Percentiles rank a stretch among this genome's conserved stretches.
These are phyloP conservation scores for Monoplex corrugatus DNA, from an alignment of 2,888 invertebrate species.

Conservation along the genomic window DNA sequence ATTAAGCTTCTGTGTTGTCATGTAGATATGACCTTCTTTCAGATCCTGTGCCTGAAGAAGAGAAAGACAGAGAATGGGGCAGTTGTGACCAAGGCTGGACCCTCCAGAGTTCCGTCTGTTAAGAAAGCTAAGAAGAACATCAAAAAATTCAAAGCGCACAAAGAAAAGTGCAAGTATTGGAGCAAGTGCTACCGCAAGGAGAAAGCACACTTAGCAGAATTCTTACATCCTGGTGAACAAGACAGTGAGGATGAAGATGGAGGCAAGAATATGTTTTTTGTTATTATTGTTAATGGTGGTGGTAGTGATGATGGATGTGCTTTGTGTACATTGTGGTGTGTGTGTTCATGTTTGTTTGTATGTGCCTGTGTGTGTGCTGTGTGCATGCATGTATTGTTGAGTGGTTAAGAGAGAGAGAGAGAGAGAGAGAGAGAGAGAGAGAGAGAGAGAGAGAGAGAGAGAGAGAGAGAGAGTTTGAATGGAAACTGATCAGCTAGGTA, in stretches of 20 bases:
- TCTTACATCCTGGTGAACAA: conserved; percentile 87
- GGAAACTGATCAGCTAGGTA: no score
- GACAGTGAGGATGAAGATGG: conserved; percentile 54
- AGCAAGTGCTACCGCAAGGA: conserved; percentile 86
- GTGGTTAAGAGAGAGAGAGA: no score
- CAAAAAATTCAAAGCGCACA: conserved; percentile 51
- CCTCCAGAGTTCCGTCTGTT: conserved; percentile 27
- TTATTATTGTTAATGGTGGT: no score
- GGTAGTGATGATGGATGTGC: background rate
- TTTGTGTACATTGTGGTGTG: no score
- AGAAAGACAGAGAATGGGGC: conserved; percentile 42
- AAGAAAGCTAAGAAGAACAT: conserved; percentile 22
- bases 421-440: no score
- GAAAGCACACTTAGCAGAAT: conserved; percentile 84
- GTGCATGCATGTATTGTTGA: no score
- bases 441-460: no score
- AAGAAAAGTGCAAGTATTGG: conserved; percentile 85
- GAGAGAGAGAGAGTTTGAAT: no score
- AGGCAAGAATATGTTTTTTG: conserved; percentile 33
- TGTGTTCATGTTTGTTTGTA: no score
- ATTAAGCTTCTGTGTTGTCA: no score
- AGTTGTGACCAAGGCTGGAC: conserved; percentile 35
- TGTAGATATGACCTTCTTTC: background rate
- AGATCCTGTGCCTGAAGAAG: conserved; percentile 50
- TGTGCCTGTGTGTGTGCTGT: no score